Evolutionary conservation across 2,797 vertebrate species (phyloP).

Genomic region (Gymnoscopelus microlampas): DNA sequence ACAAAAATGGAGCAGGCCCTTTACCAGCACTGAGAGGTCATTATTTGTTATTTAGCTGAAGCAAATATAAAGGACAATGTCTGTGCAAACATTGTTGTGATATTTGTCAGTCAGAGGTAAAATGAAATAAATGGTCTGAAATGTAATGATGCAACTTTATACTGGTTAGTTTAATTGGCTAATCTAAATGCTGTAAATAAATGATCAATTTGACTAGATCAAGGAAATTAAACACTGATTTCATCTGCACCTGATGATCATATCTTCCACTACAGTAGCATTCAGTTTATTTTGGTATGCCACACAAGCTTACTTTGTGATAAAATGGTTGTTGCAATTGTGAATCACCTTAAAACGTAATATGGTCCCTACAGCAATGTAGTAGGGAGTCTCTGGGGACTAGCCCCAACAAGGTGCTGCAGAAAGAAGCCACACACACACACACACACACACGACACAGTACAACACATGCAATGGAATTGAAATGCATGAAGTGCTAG

Average conservation of each 20-base stretch:
- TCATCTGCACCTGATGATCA: background rate
- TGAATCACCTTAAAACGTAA: too few relatives aligned
- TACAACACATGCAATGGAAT: background rate
- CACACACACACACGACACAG: background rate
- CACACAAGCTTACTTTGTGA: too few relatives aligned
- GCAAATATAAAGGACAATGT: conserved; percentile 10
- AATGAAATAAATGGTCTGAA: background rate
- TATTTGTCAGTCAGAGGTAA: conserved; percentile 14
- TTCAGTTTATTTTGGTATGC: too few relatives aligned
- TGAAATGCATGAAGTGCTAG: too few relatives aligned
- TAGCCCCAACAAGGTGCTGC: conserved; percentile 5
- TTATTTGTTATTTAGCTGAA: conserved; percentile 34
- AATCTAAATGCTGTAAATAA: too few relatives aligned
- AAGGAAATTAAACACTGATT: background rate
- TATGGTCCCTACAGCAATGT: too few relatives aligned
- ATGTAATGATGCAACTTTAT: background rate
- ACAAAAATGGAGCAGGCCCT: conserved; percentile 32
- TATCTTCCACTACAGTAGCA: background rate
- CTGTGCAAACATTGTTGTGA: conserved; percentile 6
- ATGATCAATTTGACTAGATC: background rate
- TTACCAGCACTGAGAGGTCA: conserved; percentile 16
- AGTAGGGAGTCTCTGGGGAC: too few relatives aligned
- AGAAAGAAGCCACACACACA: background rate
- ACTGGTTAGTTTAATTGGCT: too few relatives aligned
- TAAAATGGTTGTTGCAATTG: too few relatives aligned